These are phyloP conservation scores for Hystrix brachyura DNA, from an alignment of 2,113 vertebrate genomes.

Conservation along the genomic window DNA sequence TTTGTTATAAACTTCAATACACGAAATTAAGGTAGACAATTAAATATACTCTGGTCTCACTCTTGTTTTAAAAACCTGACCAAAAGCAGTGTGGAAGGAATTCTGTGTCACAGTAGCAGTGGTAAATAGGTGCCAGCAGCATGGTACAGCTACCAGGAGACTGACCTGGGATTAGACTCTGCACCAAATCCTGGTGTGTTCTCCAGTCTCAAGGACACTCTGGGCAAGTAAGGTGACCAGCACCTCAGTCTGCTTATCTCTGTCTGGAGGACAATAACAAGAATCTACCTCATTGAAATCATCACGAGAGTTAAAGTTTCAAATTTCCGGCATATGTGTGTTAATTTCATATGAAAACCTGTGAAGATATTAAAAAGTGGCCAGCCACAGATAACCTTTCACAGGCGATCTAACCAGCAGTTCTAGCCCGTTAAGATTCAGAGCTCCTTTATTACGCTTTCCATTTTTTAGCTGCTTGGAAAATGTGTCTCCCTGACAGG, in stretches of 20 bases:
- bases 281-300: background rate
- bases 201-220: background rate
- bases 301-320: background rate
- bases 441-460: conserved; percentile 28
- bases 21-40: conserved; percentile 46
- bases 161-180: background rate
- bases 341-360: background rate
- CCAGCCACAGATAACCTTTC: background rate
- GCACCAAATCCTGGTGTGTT: background rate
- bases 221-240: background rate
- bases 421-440: background rate
- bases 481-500: conserved; percentile 70
- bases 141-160: background rate
- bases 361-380: conserved; percentile 29
- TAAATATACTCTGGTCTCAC: conserved; percentile 1
- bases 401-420: background rate
- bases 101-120: background rate
- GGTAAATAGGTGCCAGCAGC: background rate
- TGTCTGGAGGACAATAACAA: background rate
- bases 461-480: conserved; percentile 54
- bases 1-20: background rate
- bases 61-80: background rate
- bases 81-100: background rate
- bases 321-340: background rate
- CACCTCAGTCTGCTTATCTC: background rate